These are phyloP conservation scores for Anguilla anguilla DNA, from an alignment of 2,797 vertebrate genomes.

Conservation along the genomic window DNA sequence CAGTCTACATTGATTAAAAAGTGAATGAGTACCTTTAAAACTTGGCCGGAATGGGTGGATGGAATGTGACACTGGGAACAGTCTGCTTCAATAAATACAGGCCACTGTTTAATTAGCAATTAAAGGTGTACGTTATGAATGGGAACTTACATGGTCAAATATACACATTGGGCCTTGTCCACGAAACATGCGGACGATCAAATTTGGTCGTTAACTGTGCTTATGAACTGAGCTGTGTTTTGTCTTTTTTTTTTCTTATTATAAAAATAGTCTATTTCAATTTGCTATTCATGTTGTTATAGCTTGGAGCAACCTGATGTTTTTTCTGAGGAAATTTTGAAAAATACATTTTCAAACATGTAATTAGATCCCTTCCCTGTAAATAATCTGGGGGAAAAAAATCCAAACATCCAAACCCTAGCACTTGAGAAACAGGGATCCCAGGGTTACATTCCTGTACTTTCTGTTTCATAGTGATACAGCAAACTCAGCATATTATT, in stretches of 20 bases:
- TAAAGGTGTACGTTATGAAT: slow-evolving; percentile 25
- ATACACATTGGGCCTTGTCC: neutral
- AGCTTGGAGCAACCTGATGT: neutral
- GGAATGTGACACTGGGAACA: neutral
- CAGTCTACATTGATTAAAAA: neutral
- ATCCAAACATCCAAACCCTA: neutral
- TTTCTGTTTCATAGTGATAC: neutral
- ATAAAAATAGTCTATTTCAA: no score
- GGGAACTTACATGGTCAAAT: neutral
- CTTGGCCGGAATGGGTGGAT: neutral
- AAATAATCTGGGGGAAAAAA: neutral
- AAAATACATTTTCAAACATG: neutral
- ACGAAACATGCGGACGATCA: neutral
- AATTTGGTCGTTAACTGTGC: no score
- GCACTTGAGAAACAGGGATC: neutral
- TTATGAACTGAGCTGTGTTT: no score
- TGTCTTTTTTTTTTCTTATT: no score
- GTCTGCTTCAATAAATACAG: neutral
- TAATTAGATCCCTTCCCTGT: neutral
- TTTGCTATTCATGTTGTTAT: neutral
- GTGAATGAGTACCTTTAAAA: slow-evolving; percentile 33
- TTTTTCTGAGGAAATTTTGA: neutral
- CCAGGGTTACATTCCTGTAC: neutral
- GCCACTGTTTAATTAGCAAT: neutral
- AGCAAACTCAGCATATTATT: neutral